Percentiles rank a stretch among this genome's conserved stretches.
Conservation (phyloP, 1,140 invertebrate genomes). For the Reticulitermes speratus region DNA sequence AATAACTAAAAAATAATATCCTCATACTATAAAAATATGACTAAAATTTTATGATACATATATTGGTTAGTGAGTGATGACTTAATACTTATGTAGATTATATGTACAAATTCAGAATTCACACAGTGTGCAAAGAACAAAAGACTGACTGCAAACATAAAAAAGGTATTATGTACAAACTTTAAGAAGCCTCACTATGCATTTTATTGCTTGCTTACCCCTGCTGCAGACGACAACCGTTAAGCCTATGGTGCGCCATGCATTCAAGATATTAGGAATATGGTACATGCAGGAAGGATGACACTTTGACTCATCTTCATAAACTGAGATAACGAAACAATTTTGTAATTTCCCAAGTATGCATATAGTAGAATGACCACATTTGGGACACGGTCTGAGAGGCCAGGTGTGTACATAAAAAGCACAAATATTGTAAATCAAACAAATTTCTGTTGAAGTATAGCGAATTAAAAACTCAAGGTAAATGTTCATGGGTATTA, state of each 20-base stretch:
- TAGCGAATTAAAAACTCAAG: too few relatives aligned
- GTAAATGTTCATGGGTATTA: too few relatives aligned
- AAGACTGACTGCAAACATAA: conserved; percentile 20
- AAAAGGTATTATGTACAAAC: not conserved
- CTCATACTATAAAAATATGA: not conserved
- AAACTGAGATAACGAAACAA: too few relatives aligned
- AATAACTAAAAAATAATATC: not conserved
- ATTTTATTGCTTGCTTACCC: not conserved
- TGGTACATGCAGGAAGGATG: not conserved
- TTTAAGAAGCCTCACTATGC: not conserved
- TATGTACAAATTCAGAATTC: not conserved
- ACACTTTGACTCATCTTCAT: too few relatives aligned
- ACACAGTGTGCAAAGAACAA: not conserved
- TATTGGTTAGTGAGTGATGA: not conserved
- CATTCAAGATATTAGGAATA: conserved; percentile 26
- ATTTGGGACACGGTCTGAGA: too few relatives aligned
- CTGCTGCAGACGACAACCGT: conserved; percentile 51
- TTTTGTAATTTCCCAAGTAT: too few relatives aligned
- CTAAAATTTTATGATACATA: not conserved
- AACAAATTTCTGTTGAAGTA: too few relatives aligned
- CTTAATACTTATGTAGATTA: not conserved
- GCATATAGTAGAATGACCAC: too few relatives aligned
- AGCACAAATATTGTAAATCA: too few relatives aligned
- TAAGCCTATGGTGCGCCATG: conserved; percentile 33
- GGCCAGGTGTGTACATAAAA: too few relatives aligned